Percentiles rank a stretch among this genome's conserved stretches.
phyloP scores from a whole-genome alignment of 2,888 invertebrate species.

The Ceriagrion tenellum region DNA sequence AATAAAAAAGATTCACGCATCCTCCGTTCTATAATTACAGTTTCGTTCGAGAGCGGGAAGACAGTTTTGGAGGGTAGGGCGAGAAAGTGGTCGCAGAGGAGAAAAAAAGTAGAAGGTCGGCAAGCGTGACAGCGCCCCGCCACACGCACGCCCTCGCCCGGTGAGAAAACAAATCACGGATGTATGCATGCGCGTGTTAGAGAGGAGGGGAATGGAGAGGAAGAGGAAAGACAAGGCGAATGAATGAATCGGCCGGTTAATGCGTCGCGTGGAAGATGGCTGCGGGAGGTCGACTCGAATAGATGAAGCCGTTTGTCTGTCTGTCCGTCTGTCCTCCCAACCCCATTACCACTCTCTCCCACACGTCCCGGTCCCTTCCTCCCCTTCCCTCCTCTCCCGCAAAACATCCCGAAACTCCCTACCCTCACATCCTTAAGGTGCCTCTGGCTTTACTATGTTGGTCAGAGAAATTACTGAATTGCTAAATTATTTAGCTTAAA shows the following conservation, averaged over 20 bases:
- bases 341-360: background rate
- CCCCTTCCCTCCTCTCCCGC: background rate
- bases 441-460: too few species aligned
- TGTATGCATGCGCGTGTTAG: background rate
- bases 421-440: too few species aligned
- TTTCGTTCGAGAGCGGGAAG: background rate
- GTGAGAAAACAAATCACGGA: constrained; percentile 31
- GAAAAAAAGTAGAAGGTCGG: background rate
- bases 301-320: constrained; percentile 56
- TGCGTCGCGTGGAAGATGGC: constrained; percentile 52
- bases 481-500: too few species aligned
- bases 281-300: constrained; percentile 38
- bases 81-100: background rate
- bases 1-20: background rate
- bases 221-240: background rate
- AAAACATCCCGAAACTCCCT: background rate
- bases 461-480: too few species aligned
- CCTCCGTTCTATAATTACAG: constrained; percentile 39
- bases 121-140: background rate
- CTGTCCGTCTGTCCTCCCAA: background rate
- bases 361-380: background rate
- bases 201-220: background rate
- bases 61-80: background rate
- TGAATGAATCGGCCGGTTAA: constrained; percentile 45
- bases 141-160: background rate